These are phyloP conservation scores for Solenopsis invicta DNA, from an alignment of 1,140 invertebrate species.

Conservation along the genomic window DNA sequence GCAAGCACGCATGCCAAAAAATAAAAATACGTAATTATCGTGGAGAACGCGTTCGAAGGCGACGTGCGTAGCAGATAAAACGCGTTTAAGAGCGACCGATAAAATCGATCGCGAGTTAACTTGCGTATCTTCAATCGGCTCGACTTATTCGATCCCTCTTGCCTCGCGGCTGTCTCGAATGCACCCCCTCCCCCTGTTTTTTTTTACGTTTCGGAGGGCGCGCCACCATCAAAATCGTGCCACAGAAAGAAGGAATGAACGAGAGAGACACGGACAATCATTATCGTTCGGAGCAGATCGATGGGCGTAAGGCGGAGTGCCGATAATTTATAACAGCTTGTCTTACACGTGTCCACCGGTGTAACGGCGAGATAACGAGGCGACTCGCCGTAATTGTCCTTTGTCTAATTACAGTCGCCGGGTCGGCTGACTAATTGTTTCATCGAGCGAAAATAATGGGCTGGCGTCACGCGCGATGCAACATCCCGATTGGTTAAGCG, in stretches of 20 bases:
- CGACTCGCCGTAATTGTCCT: constrained; percentile 72
- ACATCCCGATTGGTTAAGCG: constrained; percentile 39
- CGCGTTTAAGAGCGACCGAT: constrained; percentile 41
- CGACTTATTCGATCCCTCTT: background rate
- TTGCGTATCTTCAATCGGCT: constrained; percentile 46
- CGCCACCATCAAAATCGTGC: constrained; percentile 34
- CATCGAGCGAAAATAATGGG: constrained; percentile 78
- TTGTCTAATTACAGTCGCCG: constrained; percentile 74
- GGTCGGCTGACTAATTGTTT: constrained; percentile 77
- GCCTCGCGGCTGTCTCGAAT: background rate
- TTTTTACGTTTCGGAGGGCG: constrained; percentile 29
- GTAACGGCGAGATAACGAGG: constrained; percentile 69
- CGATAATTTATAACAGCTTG: constrained; percentile 71
- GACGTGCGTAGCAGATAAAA: constrained; percentile 41
- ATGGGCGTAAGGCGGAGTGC: constrained; percentile 52
- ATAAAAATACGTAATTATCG: constrained; percentile 50
- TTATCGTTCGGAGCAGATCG: constrained; percentile 56
- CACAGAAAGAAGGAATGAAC: background rate
- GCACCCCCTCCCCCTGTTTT: background rate
- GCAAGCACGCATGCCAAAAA: constrained; percentile 8
- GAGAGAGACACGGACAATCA: constrained; percentile 57
- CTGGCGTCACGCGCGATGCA: constrained; percentile 73
- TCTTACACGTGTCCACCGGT: constrained; percentile 70
- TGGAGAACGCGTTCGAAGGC: constrained; percentile 18
- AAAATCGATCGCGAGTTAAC: constrained; percentile 46